Conservation (phyloP, 1,140 invertebrate species). For the Conus betulinus region DNA sequence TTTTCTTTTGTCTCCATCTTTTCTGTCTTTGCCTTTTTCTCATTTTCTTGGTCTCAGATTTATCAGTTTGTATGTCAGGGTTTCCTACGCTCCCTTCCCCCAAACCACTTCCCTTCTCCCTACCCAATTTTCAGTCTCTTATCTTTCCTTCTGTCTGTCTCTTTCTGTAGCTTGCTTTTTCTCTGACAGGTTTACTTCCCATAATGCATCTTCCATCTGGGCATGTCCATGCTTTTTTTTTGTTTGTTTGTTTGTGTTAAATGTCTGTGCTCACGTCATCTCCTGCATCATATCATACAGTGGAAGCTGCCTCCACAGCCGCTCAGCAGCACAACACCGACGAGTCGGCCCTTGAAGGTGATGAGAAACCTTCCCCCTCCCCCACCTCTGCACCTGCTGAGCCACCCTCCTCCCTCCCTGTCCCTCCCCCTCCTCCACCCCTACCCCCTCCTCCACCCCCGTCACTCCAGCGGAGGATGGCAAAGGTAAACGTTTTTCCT, state of each 20-base stretch:
- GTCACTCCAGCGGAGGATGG: neutral
- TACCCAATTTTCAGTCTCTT: neutral
- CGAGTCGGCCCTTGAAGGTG: neutral
- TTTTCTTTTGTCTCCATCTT: neutral
- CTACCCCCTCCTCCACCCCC: neutral
- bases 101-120: neutral
- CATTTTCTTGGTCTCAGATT: neutral
- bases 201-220: neutral
- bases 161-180: neutral
- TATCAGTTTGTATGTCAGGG: neutral
- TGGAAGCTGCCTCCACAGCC: neutral
- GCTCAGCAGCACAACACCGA: neutral
- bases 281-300: neutral
- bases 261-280: neutral
- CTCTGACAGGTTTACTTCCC: neutral
- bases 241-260: neutral
- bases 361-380: neutral
- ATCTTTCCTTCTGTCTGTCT: neutral
- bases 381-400: neutral
- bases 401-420: neutral
- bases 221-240: neutral
- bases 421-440: neutral
- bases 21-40: neutral
- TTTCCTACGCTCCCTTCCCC: neutral
- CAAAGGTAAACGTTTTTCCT: constrained; percentile 1